phyloP scores from a whole-genome alignment of 2,797 vertebrate genomes.

The Sparus aurata region DNA sequence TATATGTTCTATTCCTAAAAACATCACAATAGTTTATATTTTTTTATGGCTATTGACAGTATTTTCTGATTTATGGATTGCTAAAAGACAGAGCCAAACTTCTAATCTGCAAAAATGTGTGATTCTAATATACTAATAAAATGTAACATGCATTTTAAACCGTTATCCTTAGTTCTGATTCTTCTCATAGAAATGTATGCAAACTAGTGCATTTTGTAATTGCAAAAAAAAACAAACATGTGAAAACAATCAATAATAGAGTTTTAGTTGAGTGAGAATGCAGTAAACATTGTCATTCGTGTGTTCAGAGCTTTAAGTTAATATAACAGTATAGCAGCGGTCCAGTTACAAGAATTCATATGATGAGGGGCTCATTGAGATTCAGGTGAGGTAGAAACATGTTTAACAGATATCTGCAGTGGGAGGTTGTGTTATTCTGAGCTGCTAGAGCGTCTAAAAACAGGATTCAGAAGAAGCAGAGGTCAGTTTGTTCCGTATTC shows the following conservation, averaged over 20 bases:
- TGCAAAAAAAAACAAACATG: not conserved
- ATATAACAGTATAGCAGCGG: not conserved
- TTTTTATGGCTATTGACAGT: no score
- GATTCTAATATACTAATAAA: no score
- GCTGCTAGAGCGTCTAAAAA: conserved; percentile 45
- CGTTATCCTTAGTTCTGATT: no score
- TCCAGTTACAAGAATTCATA: not conserved
- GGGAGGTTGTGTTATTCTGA: conserved; percentile 18
- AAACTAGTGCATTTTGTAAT: no score
- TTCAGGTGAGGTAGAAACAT: not conserved
- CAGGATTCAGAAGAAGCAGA: conserved; percentile 43
- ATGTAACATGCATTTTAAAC: no score
- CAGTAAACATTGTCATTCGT: not conserved
- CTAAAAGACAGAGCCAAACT: no score
- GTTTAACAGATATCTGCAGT: conserved; percentile 16
- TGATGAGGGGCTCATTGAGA: conserved; percentile 8
- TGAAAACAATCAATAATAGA: not conserved
- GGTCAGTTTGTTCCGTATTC: conserved; percentile 45
- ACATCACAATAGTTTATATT: no score
- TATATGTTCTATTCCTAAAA: no score
- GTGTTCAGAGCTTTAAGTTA: not conserved
- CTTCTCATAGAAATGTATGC: no score
- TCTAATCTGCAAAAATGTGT: no score
- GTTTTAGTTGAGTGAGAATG: not conserved
- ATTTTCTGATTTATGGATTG: no score